These are phyloP conservation scores for Gonatopus flavifemur DNA, from an alignment of 1,140 invertebrate species.

Conservation along the genomic window DNA sequence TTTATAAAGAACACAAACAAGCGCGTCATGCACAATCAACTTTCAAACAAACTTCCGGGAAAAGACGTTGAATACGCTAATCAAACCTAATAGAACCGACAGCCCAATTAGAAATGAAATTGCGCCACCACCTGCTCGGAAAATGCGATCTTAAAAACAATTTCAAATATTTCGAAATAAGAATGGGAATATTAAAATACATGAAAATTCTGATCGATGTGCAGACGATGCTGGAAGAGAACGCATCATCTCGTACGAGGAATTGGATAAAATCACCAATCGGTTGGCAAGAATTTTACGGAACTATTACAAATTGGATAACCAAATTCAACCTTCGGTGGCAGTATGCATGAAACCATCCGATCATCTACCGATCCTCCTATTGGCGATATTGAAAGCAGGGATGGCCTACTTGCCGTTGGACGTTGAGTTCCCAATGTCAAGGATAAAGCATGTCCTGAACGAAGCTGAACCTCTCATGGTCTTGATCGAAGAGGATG, in stretches of 20 bases:
- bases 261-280: constrained; percentile 65
- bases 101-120: no score
- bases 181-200: not conserved
- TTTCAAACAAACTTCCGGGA: no score
- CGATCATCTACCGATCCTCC: constrained; percentile 67
- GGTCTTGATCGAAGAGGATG: constrained; percentile 65
- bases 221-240: constrained; percentile 53
- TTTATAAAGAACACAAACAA: no score
- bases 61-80: no score
- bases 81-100: no score
- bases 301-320: constrained; percentile 63
- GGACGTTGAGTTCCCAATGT: constrained; percentile 73
- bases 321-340: constrained; percentile 64
- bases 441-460: constrained; percentile 75
- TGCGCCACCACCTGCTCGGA: no score
- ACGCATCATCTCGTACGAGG: constrained; percentile 58
- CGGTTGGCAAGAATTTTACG: constrained; percentile 62
- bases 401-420: constrained; percentile 82
- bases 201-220: constrained; percentile 10
- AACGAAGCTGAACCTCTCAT: constrained; percentile 72
- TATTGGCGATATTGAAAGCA: constrained; percentile 78
- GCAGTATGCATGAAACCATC: constrained; percentile 77
- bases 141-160: no score
- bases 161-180: no score
- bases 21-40: no score